Percentiles rank a stretch among this genome's conserved stretches.
Evolutionary conservation across 2,113 vertebrate genomes (phyloP).

Genomic region (Perca flavescens): DNA sequence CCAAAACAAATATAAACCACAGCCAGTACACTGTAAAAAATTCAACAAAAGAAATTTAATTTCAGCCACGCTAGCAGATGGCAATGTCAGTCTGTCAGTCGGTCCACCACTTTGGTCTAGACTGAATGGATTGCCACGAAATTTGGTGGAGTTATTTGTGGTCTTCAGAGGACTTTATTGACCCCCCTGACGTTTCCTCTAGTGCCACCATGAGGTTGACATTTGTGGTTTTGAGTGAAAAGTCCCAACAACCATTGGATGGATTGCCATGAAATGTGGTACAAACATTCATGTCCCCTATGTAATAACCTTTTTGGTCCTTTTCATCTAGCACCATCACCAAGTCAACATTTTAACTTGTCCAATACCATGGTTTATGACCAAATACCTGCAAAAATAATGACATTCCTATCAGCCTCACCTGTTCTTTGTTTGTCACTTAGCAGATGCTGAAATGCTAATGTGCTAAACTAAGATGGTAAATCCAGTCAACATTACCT

Average conservation of each 20-base stretch:
- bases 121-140: background rate
- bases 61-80: background rate
- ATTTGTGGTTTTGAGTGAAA: background rate
- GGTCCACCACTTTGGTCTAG: background rate
- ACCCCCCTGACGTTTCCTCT: background rate
- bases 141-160: background rate
- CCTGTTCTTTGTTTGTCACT: background rate
- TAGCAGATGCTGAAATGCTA: background rate
- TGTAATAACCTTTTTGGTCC: too few relatives aligned
- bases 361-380: too few relatives aligned
- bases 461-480: background rate
- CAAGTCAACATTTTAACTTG: background rate
- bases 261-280: too few relatives aligned
- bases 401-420: too few relatives aligned
- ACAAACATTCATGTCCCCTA: too few relatives aligned
- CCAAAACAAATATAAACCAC: constrained; percentile 1
- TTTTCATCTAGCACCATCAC: background rate
- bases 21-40: background rate
- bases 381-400: too few relatives aligned
- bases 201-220: background rate
- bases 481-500: background rate
- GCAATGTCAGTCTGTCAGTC: background rate
- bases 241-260: too few relatives aligned
- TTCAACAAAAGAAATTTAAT: background rate
- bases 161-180: background rate